Percentiles rank a stretch among this genome's conserved stretches.
Conservation (phyloP, 1,140 invertebrate species). For the Heterodera carotae region DNA sequence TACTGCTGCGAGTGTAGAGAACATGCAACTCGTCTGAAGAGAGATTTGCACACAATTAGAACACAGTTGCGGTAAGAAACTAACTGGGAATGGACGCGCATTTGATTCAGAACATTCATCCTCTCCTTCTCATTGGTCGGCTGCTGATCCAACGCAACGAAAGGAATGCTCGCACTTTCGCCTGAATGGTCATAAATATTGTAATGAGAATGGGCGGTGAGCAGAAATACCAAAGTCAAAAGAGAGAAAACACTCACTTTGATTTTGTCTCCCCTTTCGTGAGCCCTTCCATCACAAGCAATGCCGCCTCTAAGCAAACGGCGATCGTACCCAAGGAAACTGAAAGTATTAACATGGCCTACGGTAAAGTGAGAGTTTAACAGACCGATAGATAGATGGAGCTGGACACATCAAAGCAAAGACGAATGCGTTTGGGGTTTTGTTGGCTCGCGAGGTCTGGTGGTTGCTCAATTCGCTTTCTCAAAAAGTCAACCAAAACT, state of each 20-base stretch:
- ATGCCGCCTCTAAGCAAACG: slow-evolving; percentile 86
- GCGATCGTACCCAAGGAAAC: slow-evolving; percentile 89
- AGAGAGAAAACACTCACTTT: slow-evolving; percentile 60
- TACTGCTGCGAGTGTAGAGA: too few relatives aligned
- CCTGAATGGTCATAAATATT: slow-evolving; percentile 93
- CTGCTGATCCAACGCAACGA: slow-evolving; percentile 75
- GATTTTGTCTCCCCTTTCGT: slow-evolving; percentile 84
- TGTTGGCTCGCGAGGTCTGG: slow-evolving; percentile 81
- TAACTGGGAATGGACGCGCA: slow-evolving; percentile 88
- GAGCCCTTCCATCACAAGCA: slow-evolving; percentile 91
- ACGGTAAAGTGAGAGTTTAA: too few relatives aligned
- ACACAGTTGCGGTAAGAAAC: too few relatives aligned
- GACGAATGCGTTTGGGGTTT: slow-evolving; percentile 83
- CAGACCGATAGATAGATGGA: slow-evolving; percentile 84
- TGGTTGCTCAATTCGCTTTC: slow-evolving; percentile 67
- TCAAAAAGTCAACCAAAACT: too few relatives aligned
- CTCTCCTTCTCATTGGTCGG: slow-evolving; percentile 86
- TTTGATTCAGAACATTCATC: slow-evolving; percentile 78
- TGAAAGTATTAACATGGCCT: too few relatives aligned
- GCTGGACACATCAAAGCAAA: slow-evolving; percentile 88
- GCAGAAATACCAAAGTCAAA: too few relatives aligned
- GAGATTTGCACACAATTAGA: too few relatives aligned
- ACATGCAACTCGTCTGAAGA: too few relatives aligned
- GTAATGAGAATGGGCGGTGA: slow-evolving; percentile 74
- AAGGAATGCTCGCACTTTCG: slow-evolving; percentile 77